Evolutionary conservation across 2,113 vertebrate species (phyloP).

Genomic region (Ciconia stormi): DNA sequence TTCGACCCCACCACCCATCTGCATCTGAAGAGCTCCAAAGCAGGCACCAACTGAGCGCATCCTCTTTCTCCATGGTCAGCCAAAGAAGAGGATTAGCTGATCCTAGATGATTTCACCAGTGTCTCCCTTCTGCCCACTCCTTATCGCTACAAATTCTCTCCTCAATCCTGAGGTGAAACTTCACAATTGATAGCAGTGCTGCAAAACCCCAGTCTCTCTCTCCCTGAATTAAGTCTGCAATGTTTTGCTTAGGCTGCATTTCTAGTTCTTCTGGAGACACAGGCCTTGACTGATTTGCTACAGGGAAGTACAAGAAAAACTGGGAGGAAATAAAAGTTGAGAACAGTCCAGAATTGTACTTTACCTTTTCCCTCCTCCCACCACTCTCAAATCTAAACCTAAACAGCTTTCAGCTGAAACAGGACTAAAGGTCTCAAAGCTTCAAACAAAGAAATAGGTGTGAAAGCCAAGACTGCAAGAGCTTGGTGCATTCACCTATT

Average conservation of each 20-base stretch:
- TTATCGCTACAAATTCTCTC: neutral
- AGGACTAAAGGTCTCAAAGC: neutral
- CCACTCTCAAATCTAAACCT: neutral
- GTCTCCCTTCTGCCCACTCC: neutral
- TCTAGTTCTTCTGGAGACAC: neutral
- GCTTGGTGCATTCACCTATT: neutral
- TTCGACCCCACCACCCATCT: neutral
- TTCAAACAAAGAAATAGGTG: neutral
- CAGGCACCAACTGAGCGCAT: neutral
- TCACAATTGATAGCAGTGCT: neutral
- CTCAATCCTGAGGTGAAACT: neutral
- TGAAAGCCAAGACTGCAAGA: neutral
- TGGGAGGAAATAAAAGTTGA: neutral
- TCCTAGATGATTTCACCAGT: neutral
- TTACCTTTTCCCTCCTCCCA: neutral
- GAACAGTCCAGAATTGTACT: neutral
- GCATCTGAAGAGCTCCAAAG: neutral
- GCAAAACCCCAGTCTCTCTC: neutral
- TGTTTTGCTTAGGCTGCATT: neutral
- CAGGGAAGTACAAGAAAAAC: neutral
- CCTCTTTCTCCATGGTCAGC: neutral
- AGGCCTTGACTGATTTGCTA: neutral
- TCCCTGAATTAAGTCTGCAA: neutral
- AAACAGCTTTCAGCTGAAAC: neutral
- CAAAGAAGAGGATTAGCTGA: neutral